Percentiles rank a stretch among this genome's conserved stretches.
These are phyloP conservation scores for Euplexia lucipara DNA, from an alignment of 2,888 invertebrate species.

Conservation along the genomic window DNA sequence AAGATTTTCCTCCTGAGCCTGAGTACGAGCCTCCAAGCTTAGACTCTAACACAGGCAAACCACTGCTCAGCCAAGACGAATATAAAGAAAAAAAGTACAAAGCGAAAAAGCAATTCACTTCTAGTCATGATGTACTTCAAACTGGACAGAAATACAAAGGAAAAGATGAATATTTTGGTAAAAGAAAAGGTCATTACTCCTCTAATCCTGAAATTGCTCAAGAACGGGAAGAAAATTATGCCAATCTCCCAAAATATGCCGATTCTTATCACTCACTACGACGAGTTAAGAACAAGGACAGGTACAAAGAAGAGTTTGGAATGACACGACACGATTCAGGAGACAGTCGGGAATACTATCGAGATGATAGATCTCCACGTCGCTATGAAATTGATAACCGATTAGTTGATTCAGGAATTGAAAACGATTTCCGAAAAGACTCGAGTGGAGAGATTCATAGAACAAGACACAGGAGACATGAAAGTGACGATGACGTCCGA, in stretches of 20 bases:
- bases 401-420: constrained; percentile 95
- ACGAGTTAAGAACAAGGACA: constrained; percentile 90
- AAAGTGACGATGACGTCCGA: constrained; percentile 93
- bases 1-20: constrained; percentile 86
- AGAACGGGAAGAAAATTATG: constrained; percentile 87
- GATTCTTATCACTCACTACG: constrained; percentile 92
- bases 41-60: constrained; percentile 90
- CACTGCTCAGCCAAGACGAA: constrained; percentile 92
- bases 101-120: constrained; percentile 84
- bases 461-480: constrained; percentile 82
- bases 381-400: constrained; percentile 91
- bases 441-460: constrained; percentile 91
- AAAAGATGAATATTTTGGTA: constrained; percentile 85
- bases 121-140: constrained; percentile 88
- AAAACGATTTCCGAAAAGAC: constrained; percentile 95
- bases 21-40: constrained; percentile 93
- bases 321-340: constrained; percentile 87
- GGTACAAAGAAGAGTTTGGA: constrained; percentile 78
- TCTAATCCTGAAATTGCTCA: constrained; percentile 92
- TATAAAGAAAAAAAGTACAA: constrained; percentile 89
- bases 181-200: constrained; percentile 90
- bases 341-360: constrained; percentile 88
- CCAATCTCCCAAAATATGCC: constrained; percentile 84
- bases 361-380: constrained; percentile 84
- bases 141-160: constrained; percentile 86